phyloP scores from a whole-genome alignment of 2,113 vertebrate genomes.

The Dromaius novaehollandiae region DNA sequence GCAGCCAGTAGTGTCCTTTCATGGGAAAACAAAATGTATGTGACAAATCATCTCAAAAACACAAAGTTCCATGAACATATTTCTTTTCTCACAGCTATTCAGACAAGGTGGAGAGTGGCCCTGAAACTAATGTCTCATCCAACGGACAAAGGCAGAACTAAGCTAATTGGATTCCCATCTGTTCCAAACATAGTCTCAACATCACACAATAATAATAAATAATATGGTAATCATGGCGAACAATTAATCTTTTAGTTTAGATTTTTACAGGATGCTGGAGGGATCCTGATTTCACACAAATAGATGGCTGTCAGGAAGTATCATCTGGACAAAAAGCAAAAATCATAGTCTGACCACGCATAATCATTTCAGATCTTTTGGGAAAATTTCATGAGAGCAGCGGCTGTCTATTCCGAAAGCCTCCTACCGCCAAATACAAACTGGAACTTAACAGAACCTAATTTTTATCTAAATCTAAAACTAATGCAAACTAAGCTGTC shows the following conservation, averaged over 20 bases:
- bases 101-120: constrained; percentile 47
- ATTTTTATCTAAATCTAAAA: neutral
- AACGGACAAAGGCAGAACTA: constrained; percentile 61
- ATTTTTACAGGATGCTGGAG: neutral
- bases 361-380: neutral
- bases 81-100: constrained; percentile 2
- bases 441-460: neutral
- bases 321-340: neutral
- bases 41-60: constrained; percentile 28
- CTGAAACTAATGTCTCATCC: constrained; percentile 70
- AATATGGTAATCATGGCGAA: constrained; percentile 43
- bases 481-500: neutral
- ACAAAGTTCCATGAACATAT: neutral
- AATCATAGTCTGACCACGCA: neutral
- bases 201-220: constrained; percentile 54
- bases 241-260: constrained; percentile 43
- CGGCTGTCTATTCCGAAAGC: neutral
- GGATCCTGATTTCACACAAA: neutral
- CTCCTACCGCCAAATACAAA: neutral
- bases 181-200: constrained; percentile 62
- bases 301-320: neutral
- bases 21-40: constrained; percentile 22
- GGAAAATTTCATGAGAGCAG: neutral
- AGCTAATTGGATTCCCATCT: constrained; percentile 74
- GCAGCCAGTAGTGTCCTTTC: constrained; percentile 63